phyloP scores from a whole-genome alignment of 2,113 vertebrate genomes.

The Empidonax alnorum region DNA sequence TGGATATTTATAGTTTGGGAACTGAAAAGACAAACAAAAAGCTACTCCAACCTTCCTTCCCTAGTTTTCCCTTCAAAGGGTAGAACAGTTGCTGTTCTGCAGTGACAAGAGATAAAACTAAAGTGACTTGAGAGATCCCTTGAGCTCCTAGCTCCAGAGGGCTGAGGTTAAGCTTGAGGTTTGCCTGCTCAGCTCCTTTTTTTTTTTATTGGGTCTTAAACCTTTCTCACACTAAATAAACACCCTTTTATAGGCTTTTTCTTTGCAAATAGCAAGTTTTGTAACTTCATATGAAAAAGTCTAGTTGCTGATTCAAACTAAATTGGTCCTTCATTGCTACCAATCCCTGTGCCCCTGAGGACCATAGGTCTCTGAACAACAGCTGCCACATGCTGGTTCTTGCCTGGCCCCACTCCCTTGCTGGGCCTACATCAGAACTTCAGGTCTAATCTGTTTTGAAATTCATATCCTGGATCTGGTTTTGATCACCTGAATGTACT shows the following conservation, averaged over 20 bases:
- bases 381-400: background rate
- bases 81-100: background rate
- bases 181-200: conserved; percentile 47
- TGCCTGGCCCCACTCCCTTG: background rate
- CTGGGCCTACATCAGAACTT: background rate
- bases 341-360: background rate
- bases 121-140: conserved; percentile 4
- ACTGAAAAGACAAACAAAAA: background rate
- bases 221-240: conserved; percentile 61
- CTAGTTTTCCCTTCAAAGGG: background rate
- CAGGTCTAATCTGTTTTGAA: background rate
- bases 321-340: background rate
- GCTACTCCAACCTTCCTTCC: background rate
- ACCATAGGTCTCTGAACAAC: fast-evolving
- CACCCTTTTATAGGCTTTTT: conserved; percentile 32
- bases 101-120: conserved; percentile 45
- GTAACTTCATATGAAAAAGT: conserved; percentile 8
- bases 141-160: background rate
- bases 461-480: background rate
- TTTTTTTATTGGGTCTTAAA: conserved; percentile 55
- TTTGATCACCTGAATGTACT: background rate
- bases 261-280: conserved; percentile 27
- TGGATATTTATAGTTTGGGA: background rate
- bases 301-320: conserved; percentile 20
- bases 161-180: conserved; percentile 49